Percentiles rank a stretch among this genome's conserved stretches.
Conservation (phyloP, 64 coral and sea anemone species). For the Actinia tenebrosa region DNA sequence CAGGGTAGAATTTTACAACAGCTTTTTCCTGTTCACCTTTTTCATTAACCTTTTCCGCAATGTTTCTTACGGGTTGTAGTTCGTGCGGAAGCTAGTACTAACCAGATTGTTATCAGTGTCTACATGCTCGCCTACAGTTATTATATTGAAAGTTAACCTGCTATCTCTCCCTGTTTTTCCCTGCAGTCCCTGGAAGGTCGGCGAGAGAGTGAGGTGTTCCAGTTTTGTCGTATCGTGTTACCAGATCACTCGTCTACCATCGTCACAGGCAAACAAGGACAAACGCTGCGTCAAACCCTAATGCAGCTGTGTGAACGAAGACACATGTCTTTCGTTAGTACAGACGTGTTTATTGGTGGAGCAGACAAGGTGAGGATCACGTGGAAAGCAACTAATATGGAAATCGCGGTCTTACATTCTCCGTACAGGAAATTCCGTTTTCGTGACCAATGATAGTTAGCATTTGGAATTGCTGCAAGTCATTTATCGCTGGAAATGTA, state of each 20-base stretch:
- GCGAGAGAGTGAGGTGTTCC: conserved; percentile 70
- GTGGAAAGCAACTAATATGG: no score
- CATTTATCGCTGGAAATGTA: no score
- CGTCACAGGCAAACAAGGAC: conserved; percentile 64
- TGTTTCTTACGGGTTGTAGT: no score
- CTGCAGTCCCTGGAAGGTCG: conserved; percentile 59
- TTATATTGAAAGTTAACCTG: no score
- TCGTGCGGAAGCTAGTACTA: no score
- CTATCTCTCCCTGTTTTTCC: background rate
- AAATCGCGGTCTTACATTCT: no score
- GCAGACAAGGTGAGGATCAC: conserved; percentile 51
- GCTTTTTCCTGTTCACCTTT: background rate
- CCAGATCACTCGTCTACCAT: conserved; percentile 88
- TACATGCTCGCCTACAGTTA: no score
- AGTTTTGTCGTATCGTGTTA: conserved; percentile 81
- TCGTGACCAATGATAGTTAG: no score
- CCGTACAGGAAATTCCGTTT: no score
- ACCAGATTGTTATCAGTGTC: no score
- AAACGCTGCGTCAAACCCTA: conserved; percentile 70
- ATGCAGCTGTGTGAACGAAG: conserved; percentile 72
- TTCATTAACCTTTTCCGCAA: no score
- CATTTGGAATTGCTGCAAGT: no score
- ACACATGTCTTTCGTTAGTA: conserved; percentile 60
- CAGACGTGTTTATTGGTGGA: conserved; percentile 67
- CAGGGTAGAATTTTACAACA: background rate